Evolutionary conservation across 2,888 invertebrate species (phyloP).

Genomic region (Mesochorus sp.): DNA sequence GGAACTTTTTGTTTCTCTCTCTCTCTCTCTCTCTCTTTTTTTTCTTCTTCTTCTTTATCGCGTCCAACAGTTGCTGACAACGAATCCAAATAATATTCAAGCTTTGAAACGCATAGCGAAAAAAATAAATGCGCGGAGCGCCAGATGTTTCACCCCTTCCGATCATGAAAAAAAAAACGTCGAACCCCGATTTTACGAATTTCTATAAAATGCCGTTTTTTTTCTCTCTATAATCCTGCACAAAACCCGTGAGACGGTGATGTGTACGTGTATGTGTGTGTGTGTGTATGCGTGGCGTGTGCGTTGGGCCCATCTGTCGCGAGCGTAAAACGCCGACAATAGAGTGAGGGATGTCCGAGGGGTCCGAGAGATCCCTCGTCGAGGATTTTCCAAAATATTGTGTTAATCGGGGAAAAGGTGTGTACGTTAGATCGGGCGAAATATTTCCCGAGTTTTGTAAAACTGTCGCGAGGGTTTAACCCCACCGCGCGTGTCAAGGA

Average conservation of each 20-base stretch:
- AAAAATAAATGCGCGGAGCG: constrained; percentile 50
- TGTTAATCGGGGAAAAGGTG: constrained; percentile 78
- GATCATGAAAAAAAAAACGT: constrained; percentile 7
- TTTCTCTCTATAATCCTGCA: constrained; percentile 68
- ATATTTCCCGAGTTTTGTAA: constrained; percentile 56
- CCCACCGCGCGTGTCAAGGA: neutral
- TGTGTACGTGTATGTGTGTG: neutral
- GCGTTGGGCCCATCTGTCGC: constrained; percentile 55
- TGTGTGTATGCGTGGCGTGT: constrained; percentile 38
- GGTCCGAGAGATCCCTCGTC: constrained; percentile 71
- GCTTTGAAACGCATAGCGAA: neutral
- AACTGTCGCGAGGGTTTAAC: constrained; percentile 15
- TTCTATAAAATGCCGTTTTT: constrained; percentile 64
- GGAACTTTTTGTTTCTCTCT: no score
- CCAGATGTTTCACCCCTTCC: constrained; percentile 65
- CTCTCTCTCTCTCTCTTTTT: no score
- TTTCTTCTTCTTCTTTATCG: no score
- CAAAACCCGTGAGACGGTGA: constrained; percentile 19
- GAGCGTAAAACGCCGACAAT: constrained; percentile 50
- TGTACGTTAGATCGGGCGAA: constrained; percentile 12
- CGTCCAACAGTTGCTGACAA: constrained; percentile 53
- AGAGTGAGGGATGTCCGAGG: constrained; percentile 49
- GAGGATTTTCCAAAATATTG: constrained; percentile 82
- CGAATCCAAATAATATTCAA: constrained; percentile 12
- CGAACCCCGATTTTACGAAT: constrained; percentile 77